Evolutionary conservation across 2,888 invertebrate genomes (phyloP), one percentile per base, ranked within the genome.

Genomic region (Hypolimnas misippus): DNA sequence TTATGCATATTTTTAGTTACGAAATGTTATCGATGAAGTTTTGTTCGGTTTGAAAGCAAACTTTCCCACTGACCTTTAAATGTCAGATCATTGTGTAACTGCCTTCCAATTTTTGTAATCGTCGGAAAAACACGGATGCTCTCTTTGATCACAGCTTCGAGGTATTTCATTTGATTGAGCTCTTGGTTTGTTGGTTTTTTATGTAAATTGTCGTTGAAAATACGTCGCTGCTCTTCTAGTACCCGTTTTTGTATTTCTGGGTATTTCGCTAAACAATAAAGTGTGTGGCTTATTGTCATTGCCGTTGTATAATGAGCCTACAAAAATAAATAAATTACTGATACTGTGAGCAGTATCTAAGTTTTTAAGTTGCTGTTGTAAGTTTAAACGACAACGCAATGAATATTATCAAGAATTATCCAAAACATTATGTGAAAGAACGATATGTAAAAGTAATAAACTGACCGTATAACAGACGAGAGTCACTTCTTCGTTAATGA

Each of bases 111-210:
- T 66, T 77, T 79, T 0, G 78, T 71, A 5, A 79, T 71, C 2
- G 78, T 77, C 5, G 78, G 78, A 53, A 79, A 72, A 16, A 73
- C 64, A 1, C 79, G 67, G 25, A 79, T 74, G 46, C 73, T 76
- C 60, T 79, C 79, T 57, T 79, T 79, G 17, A 79, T 76, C n/a
- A 75, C 74, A 2, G 76, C 76, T 62, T 80, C 79, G 0, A 80
- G 71, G 61, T 79, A 80, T 60, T 78, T 79, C 79, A 80, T 80
- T 60, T 79, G 69, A 21, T 66, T 73, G 29, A 80, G 62, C 33
- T 80, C 76, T 17, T 73, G 64, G 49, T 65, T 70, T 5, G 73
- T 76, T 3, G 76, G 72, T 50, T 66, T 72, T 50, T 68, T 74
- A 7, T 57, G 42, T 1, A 73, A 66, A 38, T 79, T 70, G 1